Base-by-base conservation (phyloP, 2,888 invertebrate genomes). In the Acanthopleura granulata region DNA sequence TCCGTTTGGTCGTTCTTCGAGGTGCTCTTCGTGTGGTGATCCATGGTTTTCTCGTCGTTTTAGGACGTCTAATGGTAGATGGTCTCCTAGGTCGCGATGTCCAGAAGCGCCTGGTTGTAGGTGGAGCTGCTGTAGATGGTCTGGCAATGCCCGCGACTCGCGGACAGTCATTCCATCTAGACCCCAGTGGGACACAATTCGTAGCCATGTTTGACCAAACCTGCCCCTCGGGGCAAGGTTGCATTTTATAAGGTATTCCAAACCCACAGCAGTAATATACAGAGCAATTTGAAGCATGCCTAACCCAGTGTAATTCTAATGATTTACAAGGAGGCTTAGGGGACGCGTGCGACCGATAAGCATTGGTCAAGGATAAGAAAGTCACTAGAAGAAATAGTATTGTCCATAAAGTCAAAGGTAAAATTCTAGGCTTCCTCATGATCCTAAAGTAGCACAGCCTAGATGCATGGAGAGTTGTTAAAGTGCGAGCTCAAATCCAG, bases 141-240 rank as follows among this genome's bases (percentile, higher is more conserved):
- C 49, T 66, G 22, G 66, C 16, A 16, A 6, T 66, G 25, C 66
- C 66, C 22, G 66, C 9, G 1, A 27, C 25, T 6, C 1, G 4
- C 14, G 66, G 16, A 62, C 82, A 83, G 62, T 83, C 82, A 69
- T 83, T 77, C 82, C 82, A 83, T 9, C 77, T 70, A 0, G 81
- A 81, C 14, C 62, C 61, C 22, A 72, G 73, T 0, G 81, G 81
- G 0, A 83, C 82, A 73, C 82, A 83, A 76, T 80, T 81, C 30
- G 69, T 57, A 16, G 78, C 81, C 22, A 25, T 18, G 66, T 77
- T 77, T 15, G 78, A 74, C 81, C 81, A 83, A 14, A 83, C 80
- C 29, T 81, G 81, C 4, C 77, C 76, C 16, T n/a, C 16, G 0
- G 82, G 80, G 62, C 82, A 83, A 6, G 74, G 29, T 0, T 79